phyloP scores from a whole-genome alignment of 2,888 invertebrate genomes.

The Oscheius sp. region DNA sequence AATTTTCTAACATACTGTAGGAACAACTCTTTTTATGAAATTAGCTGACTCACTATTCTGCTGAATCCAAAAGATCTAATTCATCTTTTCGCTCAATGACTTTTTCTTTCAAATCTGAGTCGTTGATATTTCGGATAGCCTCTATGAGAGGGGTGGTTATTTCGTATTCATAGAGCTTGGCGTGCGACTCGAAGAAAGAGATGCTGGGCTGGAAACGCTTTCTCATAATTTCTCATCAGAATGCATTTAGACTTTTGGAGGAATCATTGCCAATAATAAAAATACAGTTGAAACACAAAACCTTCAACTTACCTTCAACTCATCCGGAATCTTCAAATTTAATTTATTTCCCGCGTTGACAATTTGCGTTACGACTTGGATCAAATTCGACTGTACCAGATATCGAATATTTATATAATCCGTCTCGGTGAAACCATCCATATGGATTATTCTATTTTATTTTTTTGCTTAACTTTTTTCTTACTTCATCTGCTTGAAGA shows the following conservation, averaged over 20 bases:
- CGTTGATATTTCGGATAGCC: conserved; percentile 78
- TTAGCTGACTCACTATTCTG: conserved; percentile 85
- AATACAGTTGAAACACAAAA: not conserved
- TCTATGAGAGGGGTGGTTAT: not conserved
- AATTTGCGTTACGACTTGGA: conserved; percentile 32
- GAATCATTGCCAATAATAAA: not conserved
- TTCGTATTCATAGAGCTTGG: not conserved
- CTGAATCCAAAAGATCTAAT: conserved; percentile 98
- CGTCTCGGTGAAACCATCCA: conserved; percentile 59
- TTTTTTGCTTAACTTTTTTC: conserved; percentile 73
- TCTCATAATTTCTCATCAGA: no score
- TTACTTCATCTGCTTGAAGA: conserved; percentile 70
- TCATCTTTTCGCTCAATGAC: conserved; percentile 97
- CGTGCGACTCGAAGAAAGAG: conserved; percentile 31
- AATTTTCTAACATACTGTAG: conserved; percentile 95
- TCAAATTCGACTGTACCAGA: conserved; percentile 53
- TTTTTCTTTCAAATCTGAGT: conserved; percentile 92
- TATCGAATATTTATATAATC: conserved; percentile 60
- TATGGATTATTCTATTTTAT: conserved; percentile 53
- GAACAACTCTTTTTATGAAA: conserved; percentile 58
- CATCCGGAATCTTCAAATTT: not conserved
- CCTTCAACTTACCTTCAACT: not conserved
- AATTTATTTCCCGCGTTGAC: not conserved
- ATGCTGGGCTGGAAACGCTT: conserved; percentile 46
- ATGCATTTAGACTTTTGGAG: not conserved